Evolutionary conservation across 2,888 invertebrate genomes (phyloP), one percentile per base, ranked within the genome.

Genomic region (Acrobasis consociella): DNA sequence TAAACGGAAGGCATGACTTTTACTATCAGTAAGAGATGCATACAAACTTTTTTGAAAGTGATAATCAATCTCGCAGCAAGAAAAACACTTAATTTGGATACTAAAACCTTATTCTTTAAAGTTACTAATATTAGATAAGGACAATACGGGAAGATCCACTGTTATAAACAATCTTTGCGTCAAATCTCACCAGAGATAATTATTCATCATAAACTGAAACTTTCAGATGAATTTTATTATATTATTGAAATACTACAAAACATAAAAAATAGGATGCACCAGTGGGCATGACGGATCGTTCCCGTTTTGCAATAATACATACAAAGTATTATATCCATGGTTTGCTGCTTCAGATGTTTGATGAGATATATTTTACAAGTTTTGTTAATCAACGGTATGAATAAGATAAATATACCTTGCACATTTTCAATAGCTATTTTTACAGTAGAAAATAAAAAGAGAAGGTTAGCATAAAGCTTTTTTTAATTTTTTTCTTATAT

Each of bases 341-440:
- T 53, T 53, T 53, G 53, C 38, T 53, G 53, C 13, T 11, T 37
- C 38, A 53, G 53, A 38, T 53, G 31, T 13, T 53, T 37, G 53
- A 46, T 46, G n/a, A 46, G 46, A 46, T 10, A 11, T 13, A 13
- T 46, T 46, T 46, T 46, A 46, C n/a, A 46, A 46, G 13, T n/a
- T n/a, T 46, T 46, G 46, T 7, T 46, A 46, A 46, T 46, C 46
- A 46, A 46, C 2, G 22, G 1, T 22, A 22, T 22, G 22, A 22
- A 22, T 22, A 22, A 22, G 22, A 22, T 22, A 22, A 1, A 1
- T 22, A 22, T 22, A 22, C 22, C 22, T 22, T 22, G 22, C 22
- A 22, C 22, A 22, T 22, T 22, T 22, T 22, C 1, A 22, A 22
- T 22, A 22, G 22, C 2, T 22, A 22, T 22, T 22, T 22, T 22